Percentiles rank a stretch among this genome's conserved stretches.
Evolutionary conservation across 2,797 vertebrate species (phyloP).

Genomic region (Labroides dimidiatus): DNA sequence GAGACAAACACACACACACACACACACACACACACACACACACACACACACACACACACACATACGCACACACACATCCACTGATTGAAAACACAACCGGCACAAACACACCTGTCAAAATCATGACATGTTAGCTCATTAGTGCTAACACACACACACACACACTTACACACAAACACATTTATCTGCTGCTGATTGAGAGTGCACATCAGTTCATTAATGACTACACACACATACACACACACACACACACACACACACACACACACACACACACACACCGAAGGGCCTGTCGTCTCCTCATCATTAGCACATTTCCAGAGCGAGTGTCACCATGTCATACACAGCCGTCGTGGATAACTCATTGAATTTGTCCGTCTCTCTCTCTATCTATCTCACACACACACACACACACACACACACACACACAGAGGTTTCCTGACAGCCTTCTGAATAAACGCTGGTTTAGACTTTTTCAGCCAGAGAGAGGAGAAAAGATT

Average conservation of each 20-base stretch:
- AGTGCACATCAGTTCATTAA: conserved; percentile 30
- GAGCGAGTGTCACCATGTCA: conserved; percentile 52
- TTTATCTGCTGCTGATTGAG: conserved; percentile 22
- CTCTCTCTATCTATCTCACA: too few relatives aligned
- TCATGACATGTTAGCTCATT: conserved; percentile 27
- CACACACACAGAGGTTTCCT: conserved; percentile 15
- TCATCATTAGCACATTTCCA: conserved; percentile 61
- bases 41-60: too few relatives aligned
- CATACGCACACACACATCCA: not conserved
- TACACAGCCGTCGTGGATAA: conserved; percentile 43
- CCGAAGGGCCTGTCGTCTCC: conserved; percentile 34
- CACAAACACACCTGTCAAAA: conserved; percentile 36
- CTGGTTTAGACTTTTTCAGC: conserved; percentile 6
- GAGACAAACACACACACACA: not conserved
- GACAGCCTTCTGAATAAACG: conserved; percentile 28
- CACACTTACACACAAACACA: not conserved
- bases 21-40: too few relatives aligned
- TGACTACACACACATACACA: too few relatives aligned
- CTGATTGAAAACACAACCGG: conserved; percentile 40
- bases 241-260: conserved; percentile 16
- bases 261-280: conserved; percentile 17
- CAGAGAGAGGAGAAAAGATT: too few relatives aligned
- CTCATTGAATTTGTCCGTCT: conserved; percentile 43
- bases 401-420: conserved; percentile 1
- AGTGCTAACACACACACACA: conserved; percentile 38